Evolutionary conservation across 2,888 invertebrate genomes (phyloP), one percentile per base, ranked within the genome.

Genomic region (Clostera curtula): DNA sequence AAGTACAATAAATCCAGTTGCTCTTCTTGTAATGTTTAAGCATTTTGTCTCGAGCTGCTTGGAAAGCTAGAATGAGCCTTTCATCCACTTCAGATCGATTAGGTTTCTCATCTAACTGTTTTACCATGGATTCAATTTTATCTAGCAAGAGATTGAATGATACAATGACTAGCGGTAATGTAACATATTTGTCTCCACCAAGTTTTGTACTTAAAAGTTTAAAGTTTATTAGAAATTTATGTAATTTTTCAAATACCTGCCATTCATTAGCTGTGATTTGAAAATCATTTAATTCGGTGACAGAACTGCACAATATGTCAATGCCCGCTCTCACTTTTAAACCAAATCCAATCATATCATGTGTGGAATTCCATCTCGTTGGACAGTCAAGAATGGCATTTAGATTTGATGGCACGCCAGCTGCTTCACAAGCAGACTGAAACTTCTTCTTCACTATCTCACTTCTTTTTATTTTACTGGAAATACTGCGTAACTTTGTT

Each of bases 41-140:
- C 43, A 43, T 43, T 43, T 44, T 42, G 28, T 40, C 43, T 46
- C 43, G 33, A 33, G 46, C 41, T 46, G 41, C 43, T 44, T 44
- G 41, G 32, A 43, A 40, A 38, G 19, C 43, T 24, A 43, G 34
- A 41, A 43, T 46, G 39, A 46, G 39, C 39, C 37, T 39, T 43
- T 46, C 39, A 42, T 45, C 45, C 34, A 43, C 42, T 45, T 39
- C 42, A 30, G 38, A 29, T 40, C 36, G 34, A 40, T 45, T 42
- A 36, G 42, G 41, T 44, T 44, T 45, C 40, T 45, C 38, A 40
- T 38, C 40, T 38, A 40, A 36, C 19, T 38, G 38, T 43, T 40
- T 40, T 43, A 40, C 43, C 37, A 37, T 37, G 27, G 34, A 31
- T 37, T 38, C 38, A 34, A 38, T 38, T 41, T 43, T 37, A 36